phyloP scores from a whole-genome alignment of 2,797 vertebrate species.

The Halcyon chelicuti region DNA sequence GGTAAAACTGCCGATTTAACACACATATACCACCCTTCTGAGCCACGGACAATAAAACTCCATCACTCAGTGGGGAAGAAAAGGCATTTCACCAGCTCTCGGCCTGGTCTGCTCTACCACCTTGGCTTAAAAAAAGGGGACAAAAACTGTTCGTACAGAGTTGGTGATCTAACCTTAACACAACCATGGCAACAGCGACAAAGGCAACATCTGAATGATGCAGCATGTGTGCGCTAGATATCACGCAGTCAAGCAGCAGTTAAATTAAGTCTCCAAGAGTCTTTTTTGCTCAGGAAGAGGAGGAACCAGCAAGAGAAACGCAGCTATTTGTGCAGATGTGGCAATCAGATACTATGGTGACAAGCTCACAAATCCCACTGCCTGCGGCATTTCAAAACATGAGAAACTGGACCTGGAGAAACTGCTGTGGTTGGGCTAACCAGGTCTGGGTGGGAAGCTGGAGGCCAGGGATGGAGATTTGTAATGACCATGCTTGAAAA shows the following conservation, averaged over 20 bases:
- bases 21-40: neutral
- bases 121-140: neutral
- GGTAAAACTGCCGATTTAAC: neutral
- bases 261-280: neutral
- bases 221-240: rapidly evolving
- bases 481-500: neutral
- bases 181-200: neutral
- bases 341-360: neutral
- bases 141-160: neutral
- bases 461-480: neutral
- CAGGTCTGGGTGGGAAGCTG: neutral
- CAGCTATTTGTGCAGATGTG: neutral
- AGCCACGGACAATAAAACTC: neutral
- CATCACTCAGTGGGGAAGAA: neutral
- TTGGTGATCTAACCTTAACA: neutral
- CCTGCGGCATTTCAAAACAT: neutral
- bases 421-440: neutral
- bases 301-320: neutral
- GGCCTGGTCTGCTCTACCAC: neutral
- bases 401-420: neutral
- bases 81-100: neutral
- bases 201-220: neutral
- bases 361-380: neutral
- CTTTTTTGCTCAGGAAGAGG: neutral
- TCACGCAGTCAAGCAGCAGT: neutral